Base-by-base conservation (phyloP, 2,888 invertebrate species). In the Drosophila pegasa region DNA sequence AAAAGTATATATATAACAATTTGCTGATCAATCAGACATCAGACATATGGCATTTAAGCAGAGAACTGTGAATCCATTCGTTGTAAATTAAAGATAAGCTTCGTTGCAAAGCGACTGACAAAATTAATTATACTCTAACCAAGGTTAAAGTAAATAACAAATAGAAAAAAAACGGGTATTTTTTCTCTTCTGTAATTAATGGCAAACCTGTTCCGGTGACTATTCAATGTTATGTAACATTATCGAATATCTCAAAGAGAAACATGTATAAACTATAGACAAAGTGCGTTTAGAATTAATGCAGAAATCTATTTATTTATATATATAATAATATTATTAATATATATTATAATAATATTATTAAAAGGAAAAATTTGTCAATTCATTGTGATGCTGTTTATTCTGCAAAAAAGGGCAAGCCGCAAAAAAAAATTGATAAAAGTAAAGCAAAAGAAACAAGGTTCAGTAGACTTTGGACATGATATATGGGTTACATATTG, bases 181-280 rank as follows among this genome's bases (percentile, higher is more conserved):
- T 68, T 54, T 50, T 35, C 67, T 63, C 61, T 38, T 50, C 10
- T 73, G 58, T 73, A 77, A 78, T 78, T 77, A 74, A 64, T 61
- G 61, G n/a, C 63, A 74, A 77, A 77, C 76, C 75, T 67, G 76
- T 77, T 77, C 75, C 78, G 78, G 67, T 59, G 63, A 52, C 50
- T 61, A 45, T 56, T 41, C 22, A 33, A 5, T 12, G 71, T 75
- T 73, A 75, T 75, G 69, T 65, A 76, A 75, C 22, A 40, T 52
- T 25, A 37, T 38, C 45, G 35, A 55, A 58, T 56, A 50, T 57
- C 48, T 27, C 33, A 66, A 63, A 38, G 45, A 31, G 16, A 27
- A 33, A 41, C 18, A 47, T 29, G 0, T 33, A 50, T 33, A 22
- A 33, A 20, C 22, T 45, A 10, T 12, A 16, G 16, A 29, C 33